Evolutionary conservation across 1,140 invertebrate genomes (phyloP).

Genomic region (Saccostrea cuccullata): DNA sequence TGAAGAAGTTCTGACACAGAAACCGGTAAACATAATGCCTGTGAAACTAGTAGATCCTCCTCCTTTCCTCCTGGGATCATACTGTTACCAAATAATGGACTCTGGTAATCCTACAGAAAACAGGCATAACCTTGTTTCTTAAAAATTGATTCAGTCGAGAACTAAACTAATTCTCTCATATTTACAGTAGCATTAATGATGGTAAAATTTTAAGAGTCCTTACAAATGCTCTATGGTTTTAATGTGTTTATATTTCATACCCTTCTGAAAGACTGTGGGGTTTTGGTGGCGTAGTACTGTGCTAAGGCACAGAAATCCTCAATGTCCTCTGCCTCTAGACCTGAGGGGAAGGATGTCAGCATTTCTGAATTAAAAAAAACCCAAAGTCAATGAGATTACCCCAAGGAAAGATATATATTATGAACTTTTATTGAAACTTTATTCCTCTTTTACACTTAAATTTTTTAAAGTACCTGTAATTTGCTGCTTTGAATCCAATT

Average conservation of each 20-base stretch:
- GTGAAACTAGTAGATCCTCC: slow-evolving; percentile 82
- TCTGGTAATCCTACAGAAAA: slow-evolving; percentile 79
- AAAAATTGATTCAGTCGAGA: too few relatives aligned
- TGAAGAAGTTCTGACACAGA: slow-evolving; percentile 83
- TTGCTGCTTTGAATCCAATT: slow-evolving; percentile 85
- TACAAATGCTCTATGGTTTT: too few relatives aligned
- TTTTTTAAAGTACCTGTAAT: slow-evolving; percentile 81
- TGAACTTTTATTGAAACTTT: background rate
- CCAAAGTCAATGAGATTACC: background rate
- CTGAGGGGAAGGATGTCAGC: slow-evolving; percentile 88
- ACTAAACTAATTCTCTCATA: too few relatives aligned
- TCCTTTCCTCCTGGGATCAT: slow-evolving; percentile 68
- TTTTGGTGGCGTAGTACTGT: slow-evolving; percentile 95
- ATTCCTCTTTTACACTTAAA: background rate
- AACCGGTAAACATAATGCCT: slow-evolving; percentile 95
- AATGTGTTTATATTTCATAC: slow-evolving; percentile 69
- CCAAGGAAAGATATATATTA: background rate
- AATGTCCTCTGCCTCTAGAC: slow-evolving; percentile 95
- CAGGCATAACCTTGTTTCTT: too few relatives aligned
- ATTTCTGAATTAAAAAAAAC: slow-evolving; percentile 79
- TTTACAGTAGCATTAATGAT: too few relatives aligned
- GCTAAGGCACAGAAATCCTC: slow-evolving; percentile 97
- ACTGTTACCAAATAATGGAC: slow-evolving; percentile 79
- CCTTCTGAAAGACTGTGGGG: slow-evolving; percentile 93
- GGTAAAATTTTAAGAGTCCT: too few relatives aligned